Evolutionary conservation across 2,113 vertebrate species (phyloP), one percentile per base, ranked within the genome.

Genomic region (Trochalopteron elliotii): DNA sequence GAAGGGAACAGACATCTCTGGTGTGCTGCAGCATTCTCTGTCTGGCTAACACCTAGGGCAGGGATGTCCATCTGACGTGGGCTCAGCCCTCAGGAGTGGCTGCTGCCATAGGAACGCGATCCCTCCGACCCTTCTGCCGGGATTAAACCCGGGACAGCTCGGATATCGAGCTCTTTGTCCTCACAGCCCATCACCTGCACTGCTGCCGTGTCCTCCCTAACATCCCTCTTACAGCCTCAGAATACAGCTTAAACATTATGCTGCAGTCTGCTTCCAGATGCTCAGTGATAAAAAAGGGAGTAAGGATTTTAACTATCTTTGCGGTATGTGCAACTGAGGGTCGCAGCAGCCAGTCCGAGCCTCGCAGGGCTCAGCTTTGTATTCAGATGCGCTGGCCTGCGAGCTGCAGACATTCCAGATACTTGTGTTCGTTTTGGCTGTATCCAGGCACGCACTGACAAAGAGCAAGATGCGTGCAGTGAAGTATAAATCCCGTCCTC

Each of bases 401-500:
- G 23, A 94, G 94, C 91, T 68, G 69, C 94, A 94, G 94, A 93
- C 94, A 97, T 97, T 96, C 95, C 95, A 97, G 92, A 94, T 96
- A 93, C 75, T 94, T 96, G 95, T 88, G 96, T 91, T 95, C 82
- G 1, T 77, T 96, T 85, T 74, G 93, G 91, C 95, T 95, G 94
- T 97, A 95, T 96, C 95, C 88, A 97, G 94, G 96, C 95, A 96
- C 78, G 72, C 87, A 85, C 87, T 95, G 92, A 95, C 95, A 96
- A 97, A 96, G 95, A 95, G 92, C 87, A 94, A 90, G 95, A 95
- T 96, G 94, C 85, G 93, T 97, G 94, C 95, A 96, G 89, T 97
- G 96, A 97, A 97, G 96, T 93, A 97, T 93, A 96, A 97, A 96
- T 96, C 92, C 90, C 87, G 12, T 87, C 93, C 94, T 80, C 94